Evolutionary conservation across 2,888 invertebrate species (phyloP).

Genomic region (Troides oblongomaculatus): DNA sequence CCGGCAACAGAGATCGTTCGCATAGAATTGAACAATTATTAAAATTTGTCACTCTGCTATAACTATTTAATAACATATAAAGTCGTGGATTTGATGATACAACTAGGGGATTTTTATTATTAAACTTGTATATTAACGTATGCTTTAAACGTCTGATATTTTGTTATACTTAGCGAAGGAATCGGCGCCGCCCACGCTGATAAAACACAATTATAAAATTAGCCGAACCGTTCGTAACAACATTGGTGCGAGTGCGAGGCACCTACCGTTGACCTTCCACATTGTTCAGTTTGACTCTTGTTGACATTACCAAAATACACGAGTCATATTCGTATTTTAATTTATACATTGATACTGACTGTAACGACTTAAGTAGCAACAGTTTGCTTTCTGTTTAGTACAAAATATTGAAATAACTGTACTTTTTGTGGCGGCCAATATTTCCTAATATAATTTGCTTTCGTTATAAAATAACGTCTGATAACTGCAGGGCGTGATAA

Average conservation of each 20-base stretch:
- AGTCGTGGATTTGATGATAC: too few relatives aligned
- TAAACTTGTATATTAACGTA: conserved; percentile 33
- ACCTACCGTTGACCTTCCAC: conserved; percentile 40
- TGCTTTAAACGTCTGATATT: conserved; percentile 37
- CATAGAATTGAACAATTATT: background rate
- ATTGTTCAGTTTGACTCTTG: conserved; percentile 33
- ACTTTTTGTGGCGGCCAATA: background rate
- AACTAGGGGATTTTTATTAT: too few relatives aligned
- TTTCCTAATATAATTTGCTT: too few relatives aligned
- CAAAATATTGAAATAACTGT: background rate
- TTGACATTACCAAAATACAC: conserved; percentile 28
- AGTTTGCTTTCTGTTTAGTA: background rate
- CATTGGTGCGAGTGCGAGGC: conserved; percentile 36
- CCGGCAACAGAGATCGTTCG: too few relatives aligned
- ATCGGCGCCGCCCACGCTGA: conserved; percentile 40
- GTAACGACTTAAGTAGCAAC: background rate
- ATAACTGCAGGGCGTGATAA: too few relatives aligned
- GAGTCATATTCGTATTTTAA: conserved; percentile 20
- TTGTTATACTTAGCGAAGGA: conserved; percentile 39
- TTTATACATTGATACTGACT: conserved; percentile 12
- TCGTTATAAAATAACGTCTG: too few relatives aligned
- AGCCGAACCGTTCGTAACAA: conserved; percentile 39
- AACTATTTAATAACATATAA: background rate
- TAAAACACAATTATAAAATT: conserved; percentile 47
- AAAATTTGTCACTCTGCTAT: background rate